Percentiles rank a stretch among this genome's conserved stretches.
These are phyloP conservation scores for Notolabrus celidotus DNA, from an alignment of 2,797 vertebrate genomes.

Conservation along the genomic window DNA sequence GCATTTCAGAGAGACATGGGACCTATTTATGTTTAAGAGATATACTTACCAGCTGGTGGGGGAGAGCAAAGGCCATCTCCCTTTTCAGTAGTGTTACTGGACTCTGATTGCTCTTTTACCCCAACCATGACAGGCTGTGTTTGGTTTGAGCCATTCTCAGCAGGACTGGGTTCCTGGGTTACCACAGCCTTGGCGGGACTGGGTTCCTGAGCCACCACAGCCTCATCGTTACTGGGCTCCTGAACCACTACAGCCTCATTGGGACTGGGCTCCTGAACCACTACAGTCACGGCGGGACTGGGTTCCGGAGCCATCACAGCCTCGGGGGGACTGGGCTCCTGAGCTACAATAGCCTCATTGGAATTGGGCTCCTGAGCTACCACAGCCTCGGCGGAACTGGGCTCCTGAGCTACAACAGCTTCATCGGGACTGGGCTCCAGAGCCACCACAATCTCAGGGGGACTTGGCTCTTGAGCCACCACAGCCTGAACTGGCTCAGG, in stretches of 20 bases:
- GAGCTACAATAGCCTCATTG: conserved; percentile 61
- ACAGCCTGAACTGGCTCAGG: conserved; percentile 71
- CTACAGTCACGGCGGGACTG: too few species aligned
- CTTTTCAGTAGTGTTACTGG: conserved; percentile 66
- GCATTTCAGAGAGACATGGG: conserved; percentile 67
- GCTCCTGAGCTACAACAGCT: too few species aligned
- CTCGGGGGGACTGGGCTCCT: conserved; percentile 48
- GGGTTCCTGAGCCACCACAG: conserved; percentile 67
- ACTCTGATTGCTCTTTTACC: conserved; percentile 72
- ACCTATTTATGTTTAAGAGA: conserved; percentile 42
- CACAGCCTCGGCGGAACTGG: too few species aligned
- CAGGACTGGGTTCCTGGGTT: background rate
- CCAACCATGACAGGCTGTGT: conserved; percentile 62
- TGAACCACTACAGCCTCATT: too few species aligned
- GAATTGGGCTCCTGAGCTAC: too few species aligned
- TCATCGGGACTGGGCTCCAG: background rate
- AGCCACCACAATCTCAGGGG: background rate
- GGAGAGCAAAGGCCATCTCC: conserved; percentile 74
- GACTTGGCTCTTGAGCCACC: conserved; percentile 64
- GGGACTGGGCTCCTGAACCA: too few species aligned
- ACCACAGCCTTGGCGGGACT: conserved; percentile 19
- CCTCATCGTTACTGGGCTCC: conserved; percentile 38
- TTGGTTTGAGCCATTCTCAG: conserved; percentile 64
- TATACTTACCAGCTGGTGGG: conserved; percentile 81
- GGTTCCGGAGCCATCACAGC: background rate